Conservation (phyloP, 2,888 invertebrate genomes). For the Adelognathus sp. region DNA sequence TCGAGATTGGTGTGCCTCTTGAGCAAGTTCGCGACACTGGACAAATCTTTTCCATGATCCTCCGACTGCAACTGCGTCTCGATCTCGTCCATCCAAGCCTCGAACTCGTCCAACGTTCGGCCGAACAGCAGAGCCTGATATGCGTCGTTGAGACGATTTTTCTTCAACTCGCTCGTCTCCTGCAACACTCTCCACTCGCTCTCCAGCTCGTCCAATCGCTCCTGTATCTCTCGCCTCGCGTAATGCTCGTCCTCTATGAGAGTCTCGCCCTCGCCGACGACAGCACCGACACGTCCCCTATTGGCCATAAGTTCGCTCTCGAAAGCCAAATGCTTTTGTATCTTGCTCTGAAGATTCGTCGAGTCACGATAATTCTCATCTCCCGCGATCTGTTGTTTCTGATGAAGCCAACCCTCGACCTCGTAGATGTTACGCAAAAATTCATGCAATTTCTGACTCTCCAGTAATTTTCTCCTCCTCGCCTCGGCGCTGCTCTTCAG, state of each 20-base stretch:
- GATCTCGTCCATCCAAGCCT: conserved; percentile 95
- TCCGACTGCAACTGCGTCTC: conserved; percentile 89
- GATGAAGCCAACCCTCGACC: conserved; percentile 95
- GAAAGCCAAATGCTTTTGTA: conserved; percentile 97
- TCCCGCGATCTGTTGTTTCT: conserved; percentile 95
- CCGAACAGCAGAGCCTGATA: conserved; percentile 95
- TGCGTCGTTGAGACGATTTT: conserved; percentile 93
- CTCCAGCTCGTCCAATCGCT: conserved; percentile 91
- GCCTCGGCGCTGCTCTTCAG: conserved; percentile 87
- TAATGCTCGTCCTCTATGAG: conserved; percentile 90
- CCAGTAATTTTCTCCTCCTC: conserved; percentile 89
- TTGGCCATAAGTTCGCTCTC: conserved; percentile 97
- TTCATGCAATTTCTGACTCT: conserved; percentile 94
- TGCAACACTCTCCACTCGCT: conserved; percentile 93
- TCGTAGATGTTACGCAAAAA: conserved; percentile 93
- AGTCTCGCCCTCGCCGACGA: conserved; percentile 88
- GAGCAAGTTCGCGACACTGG: conserved; percentile 91
- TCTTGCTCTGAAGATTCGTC: conserved; percentile 98
- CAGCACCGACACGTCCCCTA: conserved; percentile 91
- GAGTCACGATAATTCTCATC: conserved; percentile 98
- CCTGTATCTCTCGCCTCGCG: conserved; percentile 92
- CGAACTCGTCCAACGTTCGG: conserved; percentile 95
- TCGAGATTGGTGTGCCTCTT: conserved; percentile 92
- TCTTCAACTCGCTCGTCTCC: conserved; percentile 91
- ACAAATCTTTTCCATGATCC: conserved; percentile 94